Percentiles rank a stretch among this genome's conserved stretches.
Conservation (phyloP, 2,888 invertebrate genomes). For the Dryocosmus kuriphilus region DNA sequence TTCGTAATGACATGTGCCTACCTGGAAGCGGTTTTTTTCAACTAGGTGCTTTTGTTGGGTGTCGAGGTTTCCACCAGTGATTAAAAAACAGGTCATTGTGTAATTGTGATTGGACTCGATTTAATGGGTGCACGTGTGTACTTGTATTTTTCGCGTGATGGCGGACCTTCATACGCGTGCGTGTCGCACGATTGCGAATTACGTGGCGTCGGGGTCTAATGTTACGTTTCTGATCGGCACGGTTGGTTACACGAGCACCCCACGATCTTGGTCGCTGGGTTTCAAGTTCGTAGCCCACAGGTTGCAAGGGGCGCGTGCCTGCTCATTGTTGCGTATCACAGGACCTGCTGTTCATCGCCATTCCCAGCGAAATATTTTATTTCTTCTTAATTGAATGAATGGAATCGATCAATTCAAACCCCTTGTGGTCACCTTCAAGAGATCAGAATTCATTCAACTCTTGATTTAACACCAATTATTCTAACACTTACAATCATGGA, state of each 20-base stretch:
- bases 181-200: constrained; percentile 40
- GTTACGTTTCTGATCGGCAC: constrained; percentile 40
- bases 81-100: constrained; percentile 36
- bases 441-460: neutral
- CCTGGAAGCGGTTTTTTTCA: constrained; percentile 28
- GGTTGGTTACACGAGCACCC: constrained; percentile 38
- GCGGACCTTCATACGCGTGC: constrained; percentile 22
- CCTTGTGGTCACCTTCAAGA: neutral
- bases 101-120: constrained; percentile 31
- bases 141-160: constrained; percentile 27
- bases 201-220: constrained; percentile 37
- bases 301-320: constrained; percentile 37
- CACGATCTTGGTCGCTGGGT: constrained; percentile 32
- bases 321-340: constrained; percentile 38
- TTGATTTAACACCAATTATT: neutral
- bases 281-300: constrained; percentile 37
- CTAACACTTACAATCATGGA: neutral
- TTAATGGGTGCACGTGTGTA: constrained; percentile 34
- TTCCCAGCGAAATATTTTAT: constrained; percentile 28
- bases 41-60: constrained; percentile 25
- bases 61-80: neutral
- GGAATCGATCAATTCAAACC: constrained; percentile 25
- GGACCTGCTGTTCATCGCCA: neutral
- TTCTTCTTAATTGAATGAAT: constrained; percentile 29
- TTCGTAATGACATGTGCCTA: neutral